A percentile compares a stretch with the other conserved stretches of the same genome.
Evolutionary conservation across 2,113 vertebrate species (phyloP).

Genomic region (Propithecus coquereli): DNA sequence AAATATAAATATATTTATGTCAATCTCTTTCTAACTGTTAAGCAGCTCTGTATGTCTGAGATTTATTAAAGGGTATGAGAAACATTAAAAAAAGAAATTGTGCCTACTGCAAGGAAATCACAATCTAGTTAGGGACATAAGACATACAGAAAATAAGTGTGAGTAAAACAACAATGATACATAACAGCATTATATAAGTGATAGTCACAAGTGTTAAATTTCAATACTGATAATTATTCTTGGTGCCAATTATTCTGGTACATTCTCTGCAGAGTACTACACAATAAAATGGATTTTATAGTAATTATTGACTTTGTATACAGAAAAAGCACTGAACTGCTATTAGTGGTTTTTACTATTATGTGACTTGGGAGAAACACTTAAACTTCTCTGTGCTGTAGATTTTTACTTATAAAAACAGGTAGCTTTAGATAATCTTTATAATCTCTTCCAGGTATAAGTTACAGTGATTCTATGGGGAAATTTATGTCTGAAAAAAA

Average conservation of each 20-base stretch:
- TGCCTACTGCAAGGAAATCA: background rate
- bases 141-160: background rate
- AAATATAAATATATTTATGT: background rate
- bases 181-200: background rate
- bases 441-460: background rate
- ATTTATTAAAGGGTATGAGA: background rate
- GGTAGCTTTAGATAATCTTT: background rate
- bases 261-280: background rate
- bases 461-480: background rate
- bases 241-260: background rate
- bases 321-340: background rate
- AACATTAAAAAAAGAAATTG: background rate
- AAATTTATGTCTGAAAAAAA: conserved; percentile 33
- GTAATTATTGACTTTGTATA: conserved; percentile 21
- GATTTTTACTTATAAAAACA: background rate
- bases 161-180: background rate
- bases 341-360: background rate
- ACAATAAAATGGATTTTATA: background rate
- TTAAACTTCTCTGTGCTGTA: background rate
- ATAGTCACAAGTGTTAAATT: background rate
- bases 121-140: background rate
- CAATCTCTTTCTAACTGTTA: background rate
- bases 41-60: background rate
- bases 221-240: background rate
- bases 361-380: background rate